Conservation (phyloP, 2,113 vertebrate genomes). For the Desmodus rotundus region DNA sequence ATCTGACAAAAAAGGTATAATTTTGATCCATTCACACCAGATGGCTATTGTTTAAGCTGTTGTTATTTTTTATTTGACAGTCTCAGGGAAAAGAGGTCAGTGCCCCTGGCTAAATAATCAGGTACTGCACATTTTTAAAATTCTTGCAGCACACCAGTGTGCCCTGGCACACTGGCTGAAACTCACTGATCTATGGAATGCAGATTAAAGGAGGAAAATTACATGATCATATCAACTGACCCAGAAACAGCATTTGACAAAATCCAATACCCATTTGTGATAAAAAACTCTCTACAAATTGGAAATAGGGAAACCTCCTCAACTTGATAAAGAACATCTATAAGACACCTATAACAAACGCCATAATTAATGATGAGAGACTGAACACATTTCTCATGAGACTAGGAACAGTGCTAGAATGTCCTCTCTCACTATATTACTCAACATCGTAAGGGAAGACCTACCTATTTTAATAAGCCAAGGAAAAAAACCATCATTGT, state of each 20-base stretch:
- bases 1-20: background rate
- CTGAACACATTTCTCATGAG: background rate
- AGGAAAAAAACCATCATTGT: background rate
- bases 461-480: background rate
- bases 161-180: background rate
- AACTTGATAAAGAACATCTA: background rate
- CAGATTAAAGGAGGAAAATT: background rate
- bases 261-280: background rate
- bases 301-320: background rate
- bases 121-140: background rate
- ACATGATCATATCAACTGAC: background rate
- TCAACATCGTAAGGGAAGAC: background rate
- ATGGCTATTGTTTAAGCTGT: background rate
- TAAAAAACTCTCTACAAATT: slow-evolving; percentile 15
- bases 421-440: background rate
- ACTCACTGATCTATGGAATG: background rate
- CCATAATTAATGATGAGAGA: background rate
- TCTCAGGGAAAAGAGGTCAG: background rate
- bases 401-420: background rate
- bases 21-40: background rate
- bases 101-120: background rate
- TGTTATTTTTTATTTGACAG: background rate
- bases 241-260: background rate
- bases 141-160: background rate
- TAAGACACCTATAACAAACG: background rate